Evolutionary conservation across 2,797 vertebrate species (phyloP).

Genomic region (Picus viridis): DNA sequence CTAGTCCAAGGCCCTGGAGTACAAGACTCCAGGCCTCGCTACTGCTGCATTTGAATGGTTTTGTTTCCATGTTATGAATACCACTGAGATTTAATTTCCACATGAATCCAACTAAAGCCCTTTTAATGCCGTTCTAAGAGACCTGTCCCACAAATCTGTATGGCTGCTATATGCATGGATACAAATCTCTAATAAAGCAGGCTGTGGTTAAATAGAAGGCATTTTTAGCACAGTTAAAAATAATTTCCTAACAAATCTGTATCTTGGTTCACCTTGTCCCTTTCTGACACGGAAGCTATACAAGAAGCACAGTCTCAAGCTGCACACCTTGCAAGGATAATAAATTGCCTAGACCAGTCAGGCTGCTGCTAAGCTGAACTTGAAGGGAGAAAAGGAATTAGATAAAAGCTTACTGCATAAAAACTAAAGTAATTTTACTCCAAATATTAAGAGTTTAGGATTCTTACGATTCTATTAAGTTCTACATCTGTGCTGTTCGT

Average conservation of each 20-base stretch:
- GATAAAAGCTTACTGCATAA: background rate
- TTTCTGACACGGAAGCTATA: background rate
- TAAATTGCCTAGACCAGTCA: background rate
- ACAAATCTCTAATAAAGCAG: background rate
- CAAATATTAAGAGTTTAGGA: background rate
- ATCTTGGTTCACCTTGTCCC: background rate
- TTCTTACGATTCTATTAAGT: background rate
- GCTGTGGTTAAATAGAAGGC: background rate
- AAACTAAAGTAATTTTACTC: background rate
- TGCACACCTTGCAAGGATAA: background rate
- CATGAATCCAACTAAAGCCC: background rate
- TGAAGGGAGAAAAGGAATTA: background rate
- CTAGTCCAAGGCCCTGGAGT: background rate
- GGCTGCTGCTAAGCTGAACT: background rate
- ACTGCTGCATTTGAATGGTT: background rate
- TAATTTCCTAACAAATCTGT: background rate
- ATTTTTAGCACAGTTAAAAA: background rate
- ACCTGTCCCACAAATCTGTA: background rate
- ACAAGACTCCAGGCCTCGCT: background rate
- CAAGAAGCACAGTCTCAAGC: background rate
- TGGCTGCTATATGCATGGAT: background rate
- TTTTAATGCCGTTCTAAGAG: background rate
- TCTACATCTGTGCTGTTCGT: background rate
- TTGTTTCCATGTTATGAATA: background rate
- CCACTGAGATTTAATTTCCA: background rate